Evolutionary conservation across 2,888 invertebrate genomes (phyloP).

Genomic region (Parthenolecanium corni): DNA sequence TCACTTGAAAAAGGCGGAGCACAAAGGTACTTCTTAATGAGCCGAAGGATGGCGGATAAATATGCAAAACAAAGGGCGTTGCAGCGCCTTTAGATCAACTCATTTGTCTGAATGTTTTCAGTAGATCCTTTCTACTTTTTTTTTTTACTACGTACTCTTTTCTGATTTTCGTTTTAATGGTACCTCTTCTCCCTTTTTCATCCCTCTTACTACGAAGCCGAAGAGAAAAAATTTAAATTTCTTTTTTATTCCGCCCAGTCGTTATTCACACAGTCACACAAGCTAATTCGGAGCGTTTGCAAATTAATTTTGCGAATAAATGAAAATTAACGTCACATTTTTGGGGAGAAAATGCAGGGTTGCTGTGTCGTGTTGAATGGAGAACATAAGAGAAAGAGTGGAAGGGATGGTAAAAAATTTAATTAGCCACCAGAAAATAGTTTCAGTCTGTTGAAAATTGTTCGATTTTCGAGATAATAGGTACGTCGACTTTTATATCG

Average conservation of each 20-base stretch:
- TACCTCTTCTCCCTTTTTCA: background rate
- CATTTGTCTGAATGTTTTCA: constrained; percentile 25
- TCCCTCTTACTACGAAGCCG: background rate
- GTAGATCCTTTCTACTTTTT: constrained; percentile 6
- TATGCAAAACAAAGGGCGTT: constrained; percentile 29
- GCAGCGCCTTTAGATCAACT: constrained; percentile 22
- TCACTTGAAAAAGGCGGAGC: constrained; percentile 28
- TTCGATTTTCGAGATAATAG: too few relatives aligned
- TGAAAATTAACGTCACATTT: too few relatives aligned
- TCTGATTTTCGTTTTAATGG: background rate
- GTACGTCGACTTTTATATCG: too few relatives aligned
- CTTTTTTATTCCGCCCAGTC: constrained; percentile 27
- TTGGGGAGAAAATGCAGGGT: too few relatives aligned
- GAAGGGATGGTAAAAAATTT: too few relatives aligned
- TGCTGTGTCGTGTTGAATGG: too few relatives aligned
- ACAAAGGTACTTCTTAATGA: constrained; percentile 28
- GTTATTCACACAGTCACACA: constrained; percentile 13
- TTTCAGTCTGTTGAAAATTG: too few relatives aligned
- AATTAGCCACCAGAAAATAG: too few relatives aligned
- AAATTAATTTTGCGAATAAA: too few relatives aligned
- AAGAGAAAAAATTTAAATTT: constrained; percentile 18
- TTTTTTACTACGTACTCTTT: background rate
- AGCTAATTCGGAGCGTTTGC: background rate
- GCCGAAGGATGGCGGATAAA: constrained; percentile 28
- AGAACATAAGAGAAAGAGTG: too few relatives aligned